A percentile compares a stretch with the other conserved stretches of the same genome.
These are phyloP conservation scores for Neocrepidodera transversa DNA, from an alignment of 2,888 invertebrate genomes.

Conservation along the genomic window DNA sequence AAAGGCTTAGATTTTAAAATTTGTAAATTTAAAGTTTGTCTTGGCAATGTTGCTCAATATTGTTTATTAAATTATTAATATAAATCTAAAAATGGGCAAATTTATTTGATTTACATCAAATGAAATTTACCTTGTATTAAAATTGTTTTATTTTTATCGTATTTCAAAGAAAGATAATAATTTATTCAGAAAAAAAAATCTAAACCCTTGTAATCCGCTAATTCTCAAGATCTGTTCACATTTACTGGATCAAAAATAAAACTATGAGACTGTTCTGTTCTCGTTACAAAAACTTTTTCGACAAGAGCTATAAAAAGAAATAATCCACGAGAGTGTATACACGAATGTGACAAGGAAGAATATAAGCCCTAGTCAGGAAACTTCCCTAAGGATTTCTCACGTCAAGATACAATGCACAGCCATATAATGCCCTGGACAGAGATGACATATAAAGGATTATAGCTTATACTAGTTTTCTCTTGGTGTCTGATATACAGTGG, in stretches of 20 bases:
- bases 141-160: too few relatives aligned
- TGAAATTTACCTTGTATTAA: too few relatives aligned
- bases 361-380: constrained; percentile 53
- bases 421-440: constrained; percentile 43
- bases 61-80: too few relatives aligned
- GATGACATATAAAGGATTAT: constrained; percentile 42
- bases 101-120: too few relatives aligned
- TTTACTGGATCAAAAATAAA: constrained; percentile 12
- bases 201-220: constrained; percentile 2
- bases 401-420: constrained; percentile 55
- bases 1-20: too few relatives aligned
- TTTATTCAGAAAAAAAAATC: too few relatives aligned
- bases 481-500: background rate
- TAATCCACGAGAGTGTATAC: constrained; percentile 53
- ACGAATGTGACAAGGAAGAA: constrained; percentile 53
- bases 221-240: constrained; percentile 7
- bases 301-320: constrained; percentile 47
- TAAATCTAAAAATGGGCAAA: too few relatives aligned
- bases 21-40: too few relatives aligned
- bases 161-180: too few relatives aligned
- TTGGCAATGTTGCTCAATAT: too few relatives aligned
- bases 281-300: constrained; percentile 23
- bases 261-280: constrained; percentile 17
- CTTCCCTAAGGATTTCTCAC: constrained; percentile 57
- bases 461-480: constrained; percentile 29